Base-by-base conservation (phyloP, 2,797 vertebrate genomes). In the Macrochelys suwanniensis region DNA sequence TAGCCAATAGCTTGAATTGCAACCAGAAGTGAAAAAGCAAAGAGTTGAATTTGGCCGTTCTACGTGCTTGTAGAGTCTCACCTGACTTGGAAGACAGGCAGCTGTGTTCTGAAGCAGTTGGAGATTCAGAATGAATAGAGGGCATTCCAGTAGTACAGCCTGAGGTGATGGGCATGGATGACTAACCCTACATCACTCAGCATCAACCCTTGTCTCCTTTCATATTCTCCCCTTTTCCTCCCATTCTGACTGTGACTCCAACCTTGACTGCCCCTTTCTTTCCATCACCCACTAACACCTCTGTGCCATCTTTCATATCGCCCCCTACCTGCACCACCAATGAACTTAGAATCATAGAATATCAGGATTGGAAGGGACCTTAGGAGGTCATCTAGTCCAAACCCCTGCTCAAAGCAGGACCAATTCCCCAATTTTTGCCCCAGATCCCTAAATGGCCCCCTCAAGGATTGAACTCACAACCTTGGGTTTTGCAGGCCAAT, bases 151-250 rank as follows among this genome's bases (percentile, higher is more conserved):
- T 31, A 77, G 26, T 77, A 49, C 4, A 82, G 54, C 1, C 68
- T 85, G 65, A 78, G 49, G 15, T 51, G 26, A 80, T 37, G 45
- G 42, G 17, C 5, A 10, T 8, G 11, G 77, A 12, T 85, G 57
- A 78, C 78, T n/a, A n/a, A 16, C 28, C 1, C 61, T 90, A 3
- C 0, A 0, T 45, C 33, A n/a, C 8, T 59, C 1, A 0, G 42
- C 56, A 59, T 31, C 49, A 25, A 33, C 2, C 5, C 45, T 11
- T 33, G 33, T 90, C 45, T 7, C 87, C 53, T 88, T 51, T 68
- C 37, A 11, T 21, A 53, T 56, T 53, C 89, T 8, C 25, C 4
- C 10, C 26, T 68, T 2, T 42, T 88, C 12, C 13, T 84, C 42
- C 82, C 11, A 45, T 28, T 21, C 0, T 1, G 51, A 31, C 77